Percentiles rank a stretch among this genome's conserved stretches.
phyloP scores from a whole-genome alignment of 2,888 invertebrate genomes.

The Selenia dentaria region DNA sequence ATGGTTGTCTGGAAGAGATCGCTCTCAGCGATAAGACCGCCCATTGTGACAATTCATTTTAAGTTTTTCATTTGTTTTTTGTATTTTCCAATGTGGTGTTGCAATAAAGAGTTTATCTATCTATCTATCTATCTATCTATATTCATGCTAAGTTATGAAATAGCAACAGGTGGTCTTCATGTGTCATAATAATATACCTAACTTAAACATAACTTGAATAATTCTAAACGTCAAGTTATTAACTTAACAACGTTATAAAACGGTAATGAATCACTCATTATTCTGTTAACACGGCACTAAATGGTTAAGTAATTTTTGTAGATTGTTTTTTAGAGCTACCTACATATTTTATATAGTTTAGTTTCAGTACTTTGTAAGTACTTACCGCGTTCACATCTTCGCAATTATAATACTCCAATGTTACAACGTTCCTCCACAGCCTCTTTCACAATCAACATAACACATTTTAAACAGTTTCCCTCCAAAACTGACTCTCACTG shows the following conservation, averaged over 20 bases:
- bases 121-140: background rate
- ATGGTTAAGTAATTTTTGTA: too few species aligned
- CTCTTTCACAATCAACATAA: slow-evolving; percentile 17
- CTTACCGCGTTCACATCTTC: slow-evolving; percentile 39
- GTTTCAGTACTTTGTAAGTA: too few species aligned
- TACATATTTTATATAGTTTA: too few species aligned
- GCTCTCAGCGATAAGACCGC: too few species aligned
- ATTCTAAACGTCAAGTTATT: background rate
- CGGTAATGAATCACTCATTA: background rate
- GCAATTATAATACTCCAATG: slow-evolving; percentile 33
- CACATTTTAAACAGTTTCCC: slow-evolving; percentile 46
- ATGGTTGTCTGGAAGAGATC: too few species aligned
- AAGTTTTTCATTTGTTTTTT: too few species aligned
- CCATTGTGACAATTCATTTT: too few species aligned
- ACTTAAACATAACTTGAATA: slow-evolving; percentile 10
- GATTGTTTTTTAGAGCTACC: too few species aligned
- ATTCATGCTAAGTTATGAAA: slow-evolving; percentile 25
- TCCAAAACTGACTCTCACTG: slow-evolving; percentile 51
- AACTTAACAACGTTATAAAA: background rate
- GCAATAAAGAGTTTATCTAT: too few species aligned
- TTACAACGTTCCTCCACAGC: slow-evolving; percentile 27
- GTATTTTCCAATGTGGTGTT: too few species aligned
- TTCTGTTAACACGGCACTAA: background rate
- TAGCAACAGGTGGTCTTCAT: slow-evolving; percentile 28
- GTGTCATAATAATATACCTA: slow-evolving; percentile 25